Conservation (phyloP, 2,888 invertebrate genomes). For the Rosalia funebris region DNA sequence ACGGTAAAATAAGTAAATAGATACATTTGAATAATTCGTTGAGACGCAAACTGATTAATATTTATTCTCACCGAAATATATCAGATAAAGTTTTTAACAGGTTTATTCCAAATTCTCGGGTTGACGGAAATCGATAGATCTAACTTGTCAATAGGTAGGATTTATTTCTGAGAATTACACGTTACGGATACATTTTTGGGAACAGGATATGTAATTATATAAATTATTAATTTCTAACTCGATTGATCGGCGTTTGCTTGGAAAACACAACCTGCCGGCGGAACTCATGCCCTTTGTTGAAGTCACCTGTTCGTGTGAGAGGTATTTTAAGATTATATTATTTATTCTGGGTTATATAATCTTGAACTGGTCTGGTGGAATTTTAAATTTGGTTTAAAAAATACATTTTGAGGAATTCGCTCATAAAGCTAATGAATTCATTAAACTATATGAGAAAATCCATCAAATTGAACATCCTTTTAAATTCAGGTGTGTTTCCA, state of each 20-base stretch:
- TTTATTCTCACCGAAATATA: constrained; percentile 24
- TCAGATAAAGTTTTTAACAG: constrained; percentile 35
- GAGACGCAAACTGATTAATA: constrained; percentile 15
- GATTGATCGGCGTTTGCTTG: constrained; percentile 12
- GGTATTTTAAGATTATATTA: no score
- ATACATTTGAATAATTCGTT: background rate
- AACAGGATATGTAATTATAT: constrained; percentile 41
- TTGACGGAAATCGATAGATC: constrained; percentile 42
- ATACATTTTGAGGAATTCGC: no score
- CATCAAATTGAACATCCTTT: no score
- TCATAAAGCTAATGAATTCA: no score
- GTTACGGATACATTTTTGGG: constrained; percentile 41
- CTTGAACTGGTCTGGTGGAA: no score
- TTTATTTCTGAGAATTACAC: constrained; percentile 41
- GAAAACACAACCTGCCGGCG: constrained; percentile 4
- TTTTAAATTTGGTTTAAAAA: no score
- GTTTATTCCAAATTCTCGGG: constrained; percentile 34
- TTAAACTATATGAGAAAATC: no score
- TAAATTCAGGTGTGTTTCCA: no score
- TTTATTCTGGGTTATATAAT: no score
- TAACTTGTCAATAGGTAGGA: constrained; percentile 40
- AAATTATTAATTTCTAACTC: constrained; percentile 39
- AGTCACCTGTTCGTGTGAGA: background rate
- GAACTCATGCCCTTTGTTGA: background rate
- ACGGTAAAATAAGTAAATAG: background rate